phyloP scores from a whole-genome alignment of 2,888 invertebrate genomes.

The Chorisops tibialis region DNA sequence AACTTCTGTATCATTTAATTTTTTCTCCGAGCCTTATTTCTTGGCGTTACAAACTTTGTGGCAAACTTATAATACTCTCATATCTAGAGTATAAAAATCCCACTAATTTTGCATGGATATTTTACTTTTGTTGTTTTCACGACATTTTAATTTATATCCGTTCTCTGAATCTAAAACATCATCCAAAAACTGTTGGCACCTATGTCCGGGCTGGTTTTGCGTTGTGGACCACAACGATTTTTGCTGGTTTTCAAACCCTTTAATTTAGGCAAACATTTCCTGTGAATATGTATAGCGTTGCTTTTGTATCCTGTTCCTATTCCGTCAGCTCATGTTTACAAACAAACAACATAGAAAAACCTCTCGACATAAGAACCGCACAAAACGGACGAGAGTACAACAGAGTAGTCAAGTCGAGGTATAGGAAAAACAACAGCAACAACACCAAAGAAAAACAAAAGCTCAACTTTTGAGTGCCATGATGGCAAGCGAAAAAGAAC shows the following conservation, averaged over 20 bases:
- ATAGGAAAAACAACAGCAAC: background rate
- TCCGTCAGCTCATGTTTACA: background rate
- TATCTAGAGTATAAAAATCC: too few species aligned
- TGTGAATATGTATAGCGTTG: background rate
- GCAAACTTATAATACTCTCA: too few species aligned
- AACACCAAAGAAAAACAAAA: background rate
- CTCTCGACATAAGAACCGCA: background rate
- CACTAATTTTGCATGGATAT: too few species aligned
- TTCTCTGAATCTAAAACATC: too few species aligned
- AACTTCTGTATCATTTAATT: too few species aligned
- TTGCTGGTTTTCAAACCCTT: background rate
- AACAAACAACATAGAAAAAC: constrained; percentile 1
- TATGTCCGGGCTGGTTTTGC: too few species aligned
- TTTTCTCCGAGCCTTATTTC: too few species aligned
- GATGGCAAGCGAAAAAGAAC: background rate
- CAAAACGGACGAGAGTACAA: background rate
- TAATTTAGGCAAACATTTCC: constrained; percentile 3
- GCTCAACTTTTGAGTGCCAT: background rate
- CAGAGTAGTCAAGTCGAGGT: background rate
- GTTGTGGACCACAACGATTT: too few species aligned
- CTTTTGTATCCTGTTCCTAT: background rate
- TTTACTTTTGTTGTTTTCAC: too few species aligned
- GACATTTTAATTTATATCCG: too few species aligned
- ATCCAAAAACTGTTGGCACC: too few species aligned
- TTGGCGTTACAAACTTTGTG: too few species aligned